These are phyloP conservation scores for Drosophila stalkeri DNA, from an alignment of 2,888 invertebrate species.

Conservation along the genomic window DNA sequence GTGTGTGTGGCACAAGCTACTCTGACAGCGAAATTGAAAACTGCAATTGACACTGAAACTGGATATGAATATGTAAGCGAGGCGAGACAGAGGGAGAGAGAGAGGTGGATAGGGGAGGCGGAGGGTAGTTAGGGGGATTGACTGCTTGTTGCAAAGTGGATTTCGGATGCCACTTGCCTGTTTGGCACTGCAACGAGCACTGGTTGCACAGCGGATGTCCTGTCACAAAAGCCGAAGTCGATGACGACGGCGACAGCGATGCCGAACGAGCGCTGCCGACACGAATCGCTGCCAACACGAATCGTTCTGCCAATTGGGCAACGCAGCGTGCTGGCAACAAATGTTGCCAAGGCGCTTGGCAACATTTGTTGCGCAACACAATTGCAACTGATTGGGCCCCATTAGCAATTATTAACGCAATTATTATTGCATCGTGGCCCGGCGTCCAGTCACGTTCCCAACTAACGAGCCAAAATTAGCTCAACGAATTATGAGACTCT, in stretches of 20 bases:
- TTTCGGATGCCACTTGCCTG: slow-evolving; percentile 1
- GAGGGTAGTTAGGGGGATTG: too few relatives aligned
- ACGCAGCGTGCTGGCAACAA: slow-evolving; percentile 42
- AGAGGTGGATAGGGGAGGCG: background rate
- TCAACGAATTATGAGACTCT: slow-evolving; percentile 67
- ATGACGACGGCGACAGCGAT: background rate
- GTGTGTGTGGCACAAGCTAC: background rate
- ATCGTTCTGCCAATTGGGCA: slow-evolving; percentile 64
- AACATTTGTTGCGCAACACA: slow-evolving; percentile 27
- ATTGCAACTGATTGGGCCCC: slow-evolving; percentile 43
- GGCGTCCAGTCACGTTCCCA: slow-evolving; percentile 35
- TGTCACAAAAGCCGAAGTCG: slow-evolving; percentile 14
- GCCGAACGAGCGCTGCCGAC: slow-evolving; percentile 1
- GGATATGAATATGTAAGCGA: slow-evolving; percentile 31
- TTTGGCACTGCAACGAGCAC: slow-evolving; percentile 51
- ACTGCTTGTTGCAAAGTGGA: background rate
- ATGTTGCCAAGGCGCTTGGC: slow-evolving; percentile 33
- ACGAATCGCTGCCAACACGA: slow-evolving; percentile 30
- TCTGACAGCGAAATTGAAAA: slow-evolving; percentile 30
- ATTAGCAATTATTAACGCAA: slow-evolving; percentile 67
- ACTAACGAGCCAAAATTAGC: slow-evolving; percentile 70
- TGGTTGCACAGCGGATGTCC: slow-evolving; percentile 39
- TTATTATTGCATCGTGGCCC: slow-evolving; percentile 51
- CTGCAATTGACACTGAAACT: slow-evolving; percentile 57
- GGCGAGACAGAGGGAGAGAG: background rate